These are phyloP conservation scores for Corydoras sp. DNA, from an alignment of 2,113 vertebrate species.

Conservation along the genomic window DNA sequence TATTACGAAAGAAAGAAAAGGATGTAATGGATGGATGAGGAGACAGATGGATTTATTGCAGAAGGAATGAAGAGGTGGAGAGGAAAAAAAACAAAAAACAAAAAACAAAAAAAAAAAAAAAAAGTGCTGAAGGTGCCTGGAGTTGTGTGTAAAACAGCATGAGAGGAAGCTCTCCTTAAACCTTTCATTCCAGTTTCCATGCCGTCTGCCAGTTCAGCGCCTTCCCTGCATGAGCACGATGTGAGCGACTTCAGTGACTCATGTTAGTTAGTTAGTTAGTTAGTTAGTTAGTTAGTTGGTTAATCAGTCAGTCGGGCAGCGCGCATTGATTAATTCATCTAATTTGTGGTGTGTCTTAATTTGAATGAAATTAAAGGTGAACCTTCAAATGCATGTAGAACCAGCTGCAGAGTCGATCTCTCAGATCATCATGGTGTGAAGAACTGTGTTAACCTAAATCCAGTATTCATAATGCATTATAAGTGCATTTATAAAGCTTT, in stretches of 20 bases:
- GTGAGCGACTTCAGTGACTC: slow-evolving; percentile 9
- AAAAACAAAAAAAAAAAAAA: not conserved
- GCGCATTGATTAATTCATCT: no score
- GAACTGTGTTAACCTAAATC: no score
- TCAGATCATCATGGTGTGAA: no score
- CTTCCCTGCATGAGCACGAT: slow-evolving; percentile 5
- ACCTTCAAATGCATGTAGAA: no score
- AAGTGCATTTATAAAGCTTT: no score
- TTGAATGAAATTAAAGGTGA: no score
- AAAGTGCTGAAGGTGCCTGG: not conserved
- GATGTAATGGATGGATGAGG: not conserved
- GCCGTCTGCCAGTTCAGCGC: slow-evolving; percentile 3
- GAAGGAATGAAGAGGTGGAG: not conserved
- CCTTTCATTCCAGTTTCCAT: slow-evolving; percentile 22
- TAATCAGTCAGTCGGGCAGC: no score
- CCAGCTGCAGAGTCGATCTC: no score
- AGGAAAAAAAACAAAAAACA: no score
- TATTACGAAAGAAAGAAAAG: not conserved
- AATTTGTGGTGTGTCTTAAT: no score
- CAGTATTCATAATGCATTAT: no score
- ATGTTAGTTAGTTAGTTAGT: not conserved
- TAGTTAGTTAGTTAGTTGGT: no score
- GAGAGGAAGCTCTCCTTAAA: slow-evolving; percentile 18
- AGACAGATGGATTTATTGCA: not conserved
- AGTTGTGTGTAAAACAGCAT: slow-evolving; percentile 18